Conservation (phyloP, 2,113 vertebrate genomes). For the Hypocryptadius cinnamomeus region DNA sequence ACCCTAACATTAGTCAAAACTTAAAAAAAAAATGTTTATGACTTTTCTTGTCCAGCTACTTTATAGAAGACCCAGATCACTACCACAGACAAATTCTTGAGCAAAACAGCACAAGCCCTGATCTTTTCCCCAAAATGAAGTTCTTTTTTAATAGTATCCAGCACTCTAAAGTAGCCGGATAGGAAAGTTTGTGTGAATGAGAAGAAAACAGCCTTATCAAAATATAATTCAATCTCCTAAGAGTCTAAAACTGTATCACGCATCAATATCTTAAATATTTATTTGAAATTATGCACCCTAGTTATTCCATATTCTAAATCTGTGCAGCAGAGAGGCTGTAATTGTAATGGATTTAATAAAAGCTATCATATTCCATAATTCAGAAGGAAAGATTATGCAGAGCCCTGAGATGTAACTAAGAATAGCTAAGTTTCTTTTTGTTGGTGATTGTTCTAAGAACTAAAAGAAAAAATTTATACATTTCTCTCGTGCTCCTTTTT, state of each 20-base stretch:
- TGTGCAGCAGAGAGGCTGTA: slow-evolving; percentile 54
- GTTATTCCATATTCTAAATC: slow-evolving; percentile 72
- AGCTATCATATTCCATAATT: slow-evolving; percentile 66
- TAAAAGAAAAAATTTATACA: background rate
- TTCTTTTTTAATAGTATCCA: background rate
- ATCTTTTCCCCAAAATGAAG: background rate
- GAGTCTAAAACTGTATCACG: slow-evolving; percentile 59
- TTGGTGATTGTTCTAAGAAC: slow-evolving; percentile 40
- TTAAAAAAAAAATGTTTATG: background rate
- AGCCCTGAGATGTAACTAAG: slow-evolving; percentile 61
- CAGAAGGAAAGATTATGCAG: slow-evolving; percentile 60
- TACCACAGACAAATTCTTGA: background rate
- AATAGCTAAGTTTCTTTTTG: slow-evolving; percentile 60
- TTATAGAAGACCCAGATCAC: background rate
- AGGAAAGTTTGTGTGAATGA: background rate
- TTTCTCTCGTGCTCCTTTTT: background rate
- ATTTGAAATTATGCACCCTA: slow-evolving; percentile 73
- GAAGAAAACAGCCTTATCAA: background rate
- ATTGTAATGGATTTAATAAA: slow-evolving; percentile 68
- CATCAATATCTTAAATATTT: slow-evolving; percentile 76
- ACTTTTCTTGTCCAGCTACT: background rate
- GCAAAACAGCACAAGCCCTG: background rate
- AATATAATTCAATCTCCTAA: slow-evolving; percentile 27
- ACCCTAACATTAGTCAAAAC: background rate
- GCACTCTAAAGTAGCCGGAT: background rate